phyloP scores from a whole-genome alignment of 2,888 invertebrate genomes.

The Mythimna loreyi region DNA sequence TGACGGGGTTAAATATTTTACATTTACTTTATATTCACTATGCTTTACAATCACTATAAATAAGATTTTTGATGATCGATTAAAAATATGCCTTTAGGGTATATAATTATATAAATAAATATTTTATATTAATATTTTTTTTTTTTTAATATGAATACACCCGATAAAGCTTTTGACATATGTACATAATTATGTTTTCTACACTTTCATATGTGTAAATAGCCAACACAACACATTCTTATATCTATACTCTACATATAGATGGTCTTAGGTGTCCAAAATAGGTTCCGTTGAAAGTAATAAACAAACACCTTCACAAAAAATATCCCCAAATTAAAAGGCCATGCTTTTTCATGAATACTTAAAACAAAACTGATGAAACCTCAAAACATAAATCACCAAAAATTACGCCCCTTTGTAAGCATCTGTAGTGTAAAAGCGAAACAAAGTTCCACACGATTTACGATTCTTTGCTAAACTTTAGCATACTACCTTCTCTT shows the following conservation, averaged over 20 bases:
- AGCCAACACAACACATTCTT: background rate
- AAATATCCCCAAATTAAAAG: background rate
- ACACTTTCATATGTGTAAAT: background rate
- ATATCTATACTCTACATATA: too few relatives aligned
- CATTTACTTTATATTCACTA: too few relatives aligned
- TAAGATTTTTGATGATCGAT: too few relatives aligned
- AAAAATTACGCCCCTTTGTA: conserved; percentile 31
- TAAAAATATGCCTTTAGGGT: too few relatives aligned
- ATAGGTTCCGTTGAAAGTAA: background rate
- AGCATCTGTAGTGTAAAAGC: conserved; percentile 29
- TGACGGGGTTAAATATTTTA: too few relatives aligned
- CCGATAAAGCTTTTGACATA: too few relatives aligned
- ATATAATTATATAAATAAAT: too few relatives aligned
- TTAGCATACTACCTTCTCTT: conserved; percentile 16
- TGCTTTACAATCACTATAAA: too few relatives aligned
- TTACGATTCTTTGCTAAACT: conserved; percentile 49
- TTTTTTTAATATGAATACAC: too few relatives aligned
- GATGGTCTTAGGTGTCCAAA: background rate
- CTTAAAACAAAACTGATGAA: background rate
- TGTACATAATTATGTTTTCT: too few relatives aligned
- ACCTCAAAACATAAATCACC: conserved; percentile 18
- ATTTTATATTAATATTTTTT: background rate
- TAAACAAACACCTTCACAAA: background rate
- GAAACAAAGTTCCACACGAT: conserved; percentile 47
- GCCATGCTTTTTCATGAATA: background rate